A percentile compares a stretch with the other conserved stretches of the same genome.
phyloP scores from a whole-genome alignment of 2,113 vertebrate species.

The rat (Rattus norvegicus) region GRCr8 NC_086033.1:87100001-87100500 shows the following conservation, averaged over 20 bases:
- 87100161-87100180: not conserved
- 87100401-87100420: constrained; percentile 3
- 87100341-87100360: not conserved
- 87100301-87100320: not conserved
- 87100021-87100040: not conserved
- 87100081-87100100: not conserved
- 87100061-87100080: not conserved
- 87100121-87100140: not conserved
- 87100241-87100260: not conserved
- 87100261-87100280: not conserved
- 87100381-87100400: not conserved
- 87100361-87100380: not conserved
- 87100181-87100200: not conserved
- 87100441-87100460: constrained; percentile 20
- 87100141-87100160: no score
- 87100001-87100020: not conserved
- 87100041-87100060: not conserved
- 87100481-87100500: constrained; percentile 34
- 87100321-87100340: not conserved
- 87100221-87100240: not conserved
- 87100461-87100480: constrained; percentile 51
- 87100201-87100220: constrained; percentile 11
- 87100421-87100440: constrained; percentile 34
- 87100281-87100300: not conserved
- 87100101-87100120: no score